A percentile compares a stretch with the other conserved stretches of the same genome.
Conservation (phyloP, 2,797 vertebrate genomes). For the Sitta carolinensis region DNA sequence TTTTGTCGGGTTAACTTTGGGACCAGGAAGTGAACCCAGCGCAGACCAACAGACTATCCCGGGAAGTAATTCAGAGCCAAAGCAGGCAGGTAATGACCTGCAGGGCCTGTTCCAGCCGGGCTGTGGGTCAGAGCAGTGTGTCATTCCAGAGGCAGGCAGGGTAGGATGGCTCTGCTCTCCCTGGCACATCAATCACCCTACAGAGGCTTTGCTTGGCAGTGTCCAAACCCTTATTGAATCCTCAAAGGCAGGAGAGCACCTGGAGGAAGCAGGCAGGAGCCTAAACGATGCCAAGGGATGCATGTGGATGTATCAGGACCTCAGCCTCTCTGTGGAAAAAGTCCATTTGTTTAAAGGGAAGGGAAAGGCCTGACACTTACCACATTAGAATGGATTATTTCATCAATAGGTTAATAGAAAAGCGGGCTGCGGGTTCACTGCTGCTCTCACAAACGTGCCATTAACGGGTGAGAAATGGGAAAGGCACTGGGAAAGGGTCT, state of each 20-base stretch:
- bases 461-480: slow-evolving; percentile 63
- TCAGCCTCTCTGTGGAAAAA: neutral
- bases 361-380: slow-evolving; percentile 49
- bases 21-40: neutral
- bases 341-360: slow-evolving; percentile 60
- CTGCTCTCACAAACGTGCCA: slow-evolving; percentile 32
- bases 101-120: neutral
- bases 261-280: neutral
- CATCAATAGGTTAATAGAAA: slow-evolving; percentile 79
- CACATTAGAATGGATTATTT: slow-evolving; percentile 73
- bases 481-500: neutral
- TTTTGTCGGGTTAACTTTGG: neutral
- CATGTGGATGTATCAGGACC: neutral
- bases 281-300: neutral
- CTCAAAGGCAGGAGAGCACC: neutral
- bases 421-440: slow-evolving; percentile 52
- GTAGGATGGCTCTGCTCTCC: neutral
- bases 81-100: neutral
- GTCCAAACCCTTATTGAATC: neutral
- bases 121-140: neutral
- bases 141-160: neutral
- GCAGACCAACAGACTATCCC: neutral
- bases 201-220: neutral
- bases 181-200: neutral
- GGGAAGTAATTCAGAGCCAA: neutral